Evolutionary conservation across 2,888 invertebrate species (phyloP).

Genomic region (Nysson spinosus): DNA sequence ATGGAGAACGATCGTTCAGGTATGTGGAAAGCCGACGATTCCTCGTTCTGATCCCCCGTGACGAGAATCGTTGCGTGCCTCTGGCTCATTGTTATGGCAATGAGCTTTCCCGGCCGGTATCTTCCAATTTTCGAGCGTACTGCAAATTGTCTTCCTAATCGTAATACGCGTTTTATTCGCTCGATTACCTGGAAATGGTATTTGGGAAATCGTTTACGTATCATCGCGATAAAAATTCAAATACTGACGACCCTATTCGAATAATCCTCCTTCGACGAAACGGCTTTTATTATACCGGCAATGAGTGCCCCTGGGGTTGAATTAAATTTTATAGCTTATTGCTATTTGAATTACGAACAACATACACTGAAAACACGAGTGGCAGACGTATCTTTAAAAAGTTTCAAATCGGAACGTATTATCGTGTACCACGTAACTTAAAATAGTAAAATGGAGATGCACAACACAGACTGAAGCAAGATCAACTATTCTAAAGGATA

Average conservation of each 20-base stretch:
- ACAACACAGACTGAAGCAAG: constrained; percentile 29
- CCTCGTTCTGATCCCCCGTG: constrained; percentile 50
- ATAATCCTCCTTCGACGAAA: no score
- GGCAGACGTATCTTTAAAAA: no score
- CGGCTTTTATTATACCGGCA: no score
- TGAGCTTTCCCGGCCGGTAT: constrained; percentile 52
- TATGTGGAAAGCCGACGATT: constrained; percentile 54
- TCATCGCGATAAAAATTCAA: constrained; percentile 25
- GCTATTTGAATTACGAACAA: no score
- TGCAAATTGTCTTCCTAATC: constrained; percentile 55
- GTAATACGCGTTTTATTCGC: constrained; percentile 42
- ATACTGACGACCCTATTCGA: no score
- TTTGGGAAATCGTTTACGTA: constrained; percentile 45
- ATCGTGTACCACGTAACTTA: no score
- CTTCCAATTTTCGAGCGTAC: constrained; percentile 50
- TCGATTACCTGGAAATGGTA: constrained; percentile 51
- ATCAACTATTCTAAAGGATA: constrained; percentile 53
- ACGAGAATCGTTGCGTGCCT: constrained; percentile 56
- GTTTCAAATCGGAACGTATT: no score
- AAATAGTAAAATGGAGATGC: constrained; percentile 20
- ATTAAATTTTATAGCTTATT: no score
- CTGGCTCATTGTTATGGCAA: constrained; percentile 55
- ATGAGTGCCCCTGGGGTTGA: no score
- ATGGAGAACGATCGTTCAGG: constrained; percentile 42
- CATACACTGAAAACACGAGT: no score